Evolutionary conservation across 1,140 invertebrate genomes (phyloP).

Genomic region (Anastrepha ludens): DNA sequence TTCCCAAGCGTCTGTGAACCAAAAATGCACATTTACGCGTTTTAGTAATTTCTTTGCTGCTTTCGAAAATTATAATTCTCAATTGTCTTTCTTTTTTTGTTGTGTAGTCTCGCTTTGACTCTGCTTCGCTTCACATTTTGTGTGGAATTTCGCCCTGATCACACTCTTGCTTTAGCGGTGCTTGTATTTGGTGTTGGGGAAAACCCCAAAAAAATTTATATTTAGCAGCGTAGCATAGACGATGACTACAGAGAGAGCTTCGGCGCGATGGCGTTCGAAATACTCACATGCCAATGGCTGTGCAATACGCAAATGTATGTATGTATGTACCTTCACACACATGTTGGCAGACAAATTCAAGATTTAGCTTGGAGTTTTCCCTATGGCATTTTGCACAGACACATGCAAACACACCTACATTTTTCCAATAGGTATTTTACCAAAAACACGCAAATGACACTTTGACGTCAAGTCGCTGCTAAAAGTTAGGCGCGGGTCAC

Average conservation of each 20-base stretch:
- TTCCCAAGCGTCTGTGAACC: too few relatives aligned
- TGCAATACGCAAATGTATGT: background rate
- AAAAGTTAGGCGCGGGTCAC: too few relatives aligned
- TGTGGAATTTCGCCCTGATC: constrained; percentile 15
- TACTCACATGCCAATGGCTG: background rate
- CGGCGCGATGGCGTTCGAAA: background rate
- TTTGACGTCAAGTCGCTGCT: too few relatives aligned
- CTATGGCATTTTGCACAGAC: too few relatives aligned
- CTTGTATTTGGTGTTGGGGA: constrained; percentile 50
- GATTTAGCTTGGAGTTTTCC: background rate
- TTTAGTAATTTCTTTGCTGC: background rate
- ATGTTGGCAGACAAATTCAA: background rate
- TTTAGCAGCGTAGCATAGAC: constrained; percentile 51
- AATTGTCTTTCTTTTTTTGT: background rate
- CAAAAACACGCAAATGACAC: too few relatives aligned
- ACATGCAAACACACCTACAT: too few relatives aligned
- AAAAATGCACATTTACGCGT: too few relatives aligned
- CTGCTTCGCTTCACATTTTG: background rate
- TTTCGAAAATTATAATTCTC: constrained; percentile 3
- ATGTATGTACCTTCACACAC: background rate
- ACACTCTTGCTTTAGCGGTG: constrained; percentile 23
- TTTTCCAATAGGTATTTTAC: too few relatives aligned
- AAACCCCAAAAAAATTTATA: constrained; percentile 57
- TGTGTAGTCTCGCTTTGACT: background rate
- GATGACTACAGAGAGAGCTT: background rate